Conservation (phyloP, 2,888 invertebrate genomes). For the Orchesellides sinensis region DNA sequence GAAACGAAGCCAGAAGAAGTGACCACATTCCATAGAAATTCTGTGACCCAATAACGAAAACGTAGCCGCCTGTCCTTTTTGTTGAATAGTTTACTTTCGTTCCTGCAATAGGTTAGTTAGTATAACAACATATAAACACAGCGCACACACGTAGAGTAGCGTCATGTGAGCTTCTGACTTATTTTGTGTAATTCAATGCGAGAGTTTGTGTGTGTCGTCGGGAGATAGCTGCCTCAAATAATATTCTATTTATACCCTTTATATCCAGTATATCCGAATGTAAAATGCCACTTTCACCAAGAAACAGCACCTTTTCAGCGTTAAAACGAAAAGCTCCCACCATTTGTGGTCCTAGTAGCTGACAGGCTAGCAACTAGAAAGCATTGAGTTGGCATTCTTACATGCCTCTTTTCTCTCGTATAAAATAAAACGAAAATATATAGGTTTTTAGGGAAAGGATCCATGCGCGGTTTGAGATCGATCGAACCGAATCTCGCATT, state of each 20-base stretch:
- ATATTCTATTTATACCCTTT: constrained; percentile 19
- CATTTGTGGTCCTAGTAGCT: constrained; percentile 15
- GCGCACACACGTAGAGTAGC: neutral
- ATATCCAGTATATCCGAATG: neutral
- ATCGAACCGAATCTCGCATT: constrained; percentile 69
- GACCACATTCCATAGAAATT: neutral
- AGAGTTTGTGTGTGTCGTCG: neutral
- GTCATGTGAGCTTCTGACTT: neutral
- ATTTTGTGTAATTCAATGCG: constrained; percentile 1
- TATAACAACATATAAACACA: no score
- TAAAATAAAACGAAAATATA: constrained; percentile 30
- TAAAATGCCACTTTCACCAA: neutral
- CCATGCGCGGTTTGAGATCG: constrained; percentile 71
- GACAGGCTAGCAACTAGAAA: constrained; percentile 18
- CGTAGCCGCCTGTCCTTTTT: neutral
- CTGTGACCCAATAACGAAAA: neutral
- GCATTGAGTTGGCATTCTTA: constrained; percentile 49
- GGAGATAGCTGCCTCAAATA: constrained; percentile 3
- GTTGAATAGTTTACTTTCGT: no score
- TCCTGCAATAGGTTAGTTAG: no score
- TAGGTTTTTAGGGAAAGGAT: constrained; percentile 62
- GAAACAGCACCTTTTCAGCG: neutral
- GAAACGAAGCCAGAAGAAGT: neutral
- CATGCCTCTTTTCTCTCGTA: constrained; percentile 40
- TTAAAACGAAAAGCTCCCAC: neutral